Evolutionary conservation across 2,113 vertebrate species (phyloP).

Genomic region (Coturnix japonica): DNA sequence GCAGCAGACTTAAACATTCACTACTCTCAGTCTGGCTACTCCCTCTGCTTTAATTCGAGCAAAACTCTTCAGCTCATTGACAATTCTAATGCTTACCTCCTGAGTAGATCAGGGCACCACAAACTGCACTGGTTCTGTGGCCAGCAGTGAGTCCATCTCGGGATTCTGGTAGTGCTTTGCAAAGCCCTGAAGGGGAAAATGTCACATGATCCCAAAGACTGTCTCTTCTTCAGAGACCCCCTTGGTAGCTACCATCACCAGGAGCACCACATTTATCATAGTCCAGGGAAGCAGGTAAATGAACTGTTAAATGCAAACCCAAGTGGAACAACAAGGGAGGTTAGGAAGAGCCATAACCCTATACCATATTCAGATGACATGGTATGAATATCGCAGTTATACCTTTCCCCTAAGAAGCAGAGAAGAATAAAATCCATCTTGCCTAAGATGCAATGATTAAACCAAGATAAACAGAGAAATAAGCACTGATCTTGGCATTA

Average conservation of each 20-base stretch:
- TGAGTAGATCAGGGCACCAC: background rate
- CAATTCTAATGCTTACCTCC: rapidly evolving
- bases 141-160: background rate
- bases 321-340: background rate
- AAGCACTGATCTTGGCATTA: background rate
- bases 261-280: background rate
- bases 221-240: background rate
- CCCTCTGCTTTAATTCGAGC: background rate
- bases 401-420: background rate
- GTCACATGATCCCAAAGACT: background rate
- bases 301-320: background rate
- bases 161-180: background rate
- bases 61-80: background rate
- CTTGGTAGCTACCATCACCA: background rate
- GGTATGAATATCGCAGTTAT: rapidly evolving
- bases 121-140: background rate
- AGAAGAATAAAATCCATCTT: background rate
- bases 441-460: background rate
- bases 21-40: background rate
- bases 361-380: background rate
- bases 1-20: background rate
- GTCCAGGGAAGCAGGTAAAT: background rate
- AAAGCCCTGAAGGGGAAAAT: background rate
- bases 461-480: background rate
- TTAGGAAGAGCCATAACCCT: background rate